Evolutionary conservation across 2,888 invertebrate species (phyloP).

Genomic region (Ectemnius lituratus): DNA sequence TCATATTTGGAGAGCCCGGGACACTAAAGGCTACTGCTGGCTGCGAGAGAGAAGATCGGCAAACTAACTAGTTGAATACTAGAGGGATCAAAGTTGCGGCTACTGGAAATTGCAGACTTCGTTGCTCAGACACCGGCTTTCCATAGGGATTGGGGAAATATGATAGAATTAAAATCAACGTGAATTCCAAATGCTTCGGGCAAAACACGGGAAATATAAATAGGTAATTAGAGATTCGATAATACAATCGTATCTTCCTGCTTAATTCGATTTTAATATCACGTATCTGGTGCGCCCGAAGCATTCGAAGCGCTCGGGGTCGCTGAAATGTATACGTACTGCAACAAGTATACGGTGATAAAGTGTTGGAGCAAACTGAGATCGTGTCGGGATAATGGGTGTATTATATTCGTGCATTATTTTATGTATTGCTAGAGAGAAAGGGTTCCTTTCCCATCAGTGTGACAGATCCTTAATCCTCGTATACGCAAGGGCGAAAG

Average conservation of each 20-base stretch:
- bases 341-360: too few species aligned
- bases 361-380: too few species aligned
- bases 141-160: not conserved
- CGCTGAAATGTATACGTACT: too few species aligned
- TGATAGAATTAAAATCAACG: slow-evolving; percentile 1
- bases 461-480: not conserved
- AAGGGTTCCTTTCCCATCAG: too few species aligned
- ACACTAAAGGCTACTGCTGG: not conserved
- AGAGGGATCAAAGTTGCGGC: not conserved
- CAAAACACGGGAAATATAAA: not conserved
- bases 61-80: slow-evolving; percentile 7
- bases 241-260: too few species aligned
- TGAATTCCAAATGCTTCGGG: not conserved
- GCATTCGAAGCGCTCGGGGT: too few species aligned
- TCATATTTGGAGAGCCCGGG: not conserved
- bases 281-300: too few species aligned
- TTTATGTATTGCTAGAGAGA: too few species aligned
- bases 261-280: too few species aligned
- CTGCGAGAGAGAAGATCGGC: not conserved
- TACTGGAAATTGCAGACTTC: not conserved
- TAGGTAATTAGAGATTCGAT: too few species aligned
- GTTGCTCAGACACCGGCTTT: not conserved
- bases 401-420: too few species aligned
- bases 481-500: slow-evolving; percentile 24
- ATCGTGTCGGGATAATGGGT: too few species aligned